Conservation (phyloP, 2,113 vertebrate genomes). For the Microcebus jonahi region DNA sequence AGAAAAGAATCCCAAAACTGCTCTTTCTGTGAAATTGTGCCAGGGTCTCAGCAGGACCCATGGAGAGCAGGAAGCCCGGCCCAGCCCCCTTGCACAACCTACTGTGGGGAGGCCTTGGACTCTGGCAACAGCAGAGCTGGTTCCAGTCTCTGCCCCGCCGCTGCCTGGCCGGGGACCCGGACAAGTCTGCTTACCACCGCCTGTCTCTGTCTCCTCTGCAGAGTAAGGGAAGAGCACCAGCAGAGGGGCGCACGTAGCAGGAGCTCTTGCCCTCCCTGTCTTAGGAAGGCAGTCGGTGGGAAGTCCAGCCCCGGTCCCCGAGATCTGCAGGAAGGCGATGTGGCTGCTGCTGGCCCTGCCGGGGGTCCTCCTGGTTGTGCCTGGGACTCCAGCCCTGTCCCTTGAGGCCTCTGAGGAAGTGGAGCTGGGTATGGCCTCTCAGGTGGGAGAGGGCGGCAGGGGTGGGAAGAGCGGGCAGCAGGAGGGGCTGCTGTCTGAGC, state of each 20-base stretch:
- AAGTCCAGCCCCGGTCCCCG: not conserved
- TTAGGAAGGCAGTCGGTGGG: slow-evolving; percentile 34
- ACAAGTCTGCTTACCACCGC: not conserved
- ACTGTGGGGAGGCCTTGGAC: not conserved
- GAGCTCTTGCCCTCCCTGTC: slow-evolving; percentile 16
- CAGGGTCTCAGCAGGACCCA: slow-evolving; percentile 59
- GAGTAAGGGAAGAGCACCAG: not conserved
- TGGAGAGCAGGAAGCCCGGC: slow-evolving; percentile 57
- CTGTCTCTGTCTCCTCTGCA: slow-evolving; percentile 35
- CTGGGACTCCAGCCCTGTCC: slow-evolving; percentile 50
- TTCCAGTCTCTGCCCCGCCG: not conserved
- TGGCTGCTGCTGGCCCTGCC: slow-evolving; percentile 17
- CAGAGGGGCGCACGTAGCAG: not conserved
- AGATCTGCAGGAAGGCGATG: slow-evolving; percentile 47
- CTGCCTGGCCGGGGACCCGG: not conserved
- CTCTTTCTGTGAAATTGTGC: slow-evolving; percentile 71
- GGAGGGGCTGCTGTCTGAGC: not conserved
- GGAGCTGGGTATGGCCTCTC: slow-evolving; percentile 72
- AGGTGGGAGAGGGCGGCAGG: slow-evolving; percentile 5
- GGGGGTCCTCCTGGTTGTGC: slow-evolving; percentile 49
- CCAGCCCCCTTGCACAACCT: not conserved
- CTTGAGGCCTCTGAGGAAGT: slow-evolving; percentile 74
- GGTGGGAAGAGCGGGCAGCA: not conserved
- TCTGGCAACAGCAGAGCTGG: not conserved
- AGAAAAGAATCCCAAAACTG: slow-evolving; percentile 37